Conservation (phyloP, 2,113 vertebrate genomes). For the Istiophorus platypterus region DNA sequence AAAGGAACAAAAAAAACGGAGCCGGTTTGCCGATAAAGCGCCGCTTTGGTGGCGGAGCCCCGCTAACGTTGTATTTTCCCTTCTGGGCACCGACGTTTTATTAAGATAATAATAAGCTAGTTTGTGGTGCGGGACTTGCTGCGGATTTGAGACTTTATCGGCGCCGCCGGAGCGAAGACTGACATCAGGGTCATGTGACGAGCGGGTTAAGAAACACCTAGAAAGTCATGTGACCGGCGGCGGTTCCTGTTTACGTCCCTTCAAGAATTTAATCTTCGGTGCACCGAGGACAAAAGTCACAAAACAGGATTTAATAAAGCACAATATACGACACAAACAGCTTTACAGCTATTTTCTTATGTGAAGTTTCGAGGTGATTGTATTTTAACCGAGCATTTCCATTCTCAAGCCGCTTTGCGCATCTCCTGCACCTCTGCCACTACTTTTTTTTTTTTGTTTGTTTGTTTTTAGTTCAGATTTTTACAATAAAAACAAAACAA, state of each 20-base stretch:
- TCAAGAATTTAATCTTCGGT: not conserved
- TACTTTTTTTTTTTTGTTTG: not conserved
- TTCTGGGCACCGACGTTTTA: not conserved
- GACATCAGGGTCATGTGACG: constrained; percentile 67
- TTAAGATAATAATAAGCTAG: not conserved
- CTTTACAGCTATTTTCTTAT: not conserved
- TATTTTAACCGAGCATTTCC: not conserved
- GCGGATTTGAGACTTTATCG: constrained; percentile 1
- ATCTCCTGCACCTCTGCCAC: too few species aligned
- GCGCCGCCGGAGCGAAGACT: constrained; percentile 9
- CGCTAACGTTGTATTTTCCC: too few species aligned
- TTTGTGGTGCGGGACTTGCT: not conserved
- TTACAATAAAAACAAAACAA: too few species aligned
- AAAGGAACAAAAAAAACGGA: not conserved
- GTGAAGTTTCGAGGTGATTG: too few species aligned
- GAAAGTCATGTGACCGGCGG: constrained; percentile 65
- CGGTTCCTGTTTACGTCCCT: not conserved
- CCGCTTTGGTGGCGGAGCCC: rapidly evolving
- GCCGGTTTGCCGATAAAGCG: rapidly evolving
- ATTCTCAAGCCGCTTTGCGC: too few species aligned
- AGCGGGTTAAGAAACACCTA: constrained; percentile 57
- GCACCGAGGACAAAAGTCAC: not conserved
- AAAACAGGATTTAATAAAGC: not conserved
- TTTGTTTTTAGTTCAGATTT: too few species aligned
- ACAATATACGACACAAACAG: not conserved